Percentiles rank a stretch among this genome's conserved stretches.
These are phyloP conservation scores for Temnothorax curvispinosus DNA, from an alignment of 1,140 invertebrate genomes.

Conservation along the genomic window DNA sequence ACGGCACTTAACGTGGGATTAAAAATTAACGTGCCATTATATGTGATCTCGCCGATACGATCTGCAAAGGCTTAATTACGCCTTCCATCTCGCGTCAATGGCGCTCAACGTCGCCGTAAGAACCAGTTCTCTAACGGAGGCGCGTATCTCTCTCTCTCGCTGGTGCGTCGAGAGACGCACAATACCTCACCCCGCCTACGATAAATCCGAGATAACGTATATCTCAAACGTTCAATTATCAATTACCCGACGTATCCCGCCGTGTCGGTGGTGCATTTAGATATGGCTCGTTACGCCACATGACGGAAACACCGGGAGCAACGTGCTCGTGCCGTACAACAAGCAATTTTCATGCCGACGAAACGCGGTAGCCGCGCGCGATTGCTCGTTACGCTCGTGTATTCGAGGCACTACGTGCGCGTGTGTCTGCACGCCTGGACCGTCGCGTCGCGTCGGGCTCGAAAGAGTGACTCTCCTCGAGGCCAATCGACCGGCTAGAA, in stretches of 20 bases:
- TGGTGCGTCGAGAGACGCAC: background rate
- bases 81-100: slow-evolving; percentile 33
- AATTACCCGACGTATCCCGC: slow-evolving; percentile 63
- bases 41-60: background rate
- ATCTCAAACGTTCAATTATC: slow-evolving; percentile 66
- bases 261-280: slow-evolving; percentile 2
- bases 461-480: slow-evolving; percentile 57
- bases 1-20: background rate
- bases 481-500: slow-evolving; percentile 72
- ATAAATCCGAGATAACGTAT: slow-evolving; percentile 55
- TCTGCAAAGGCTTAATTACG: slow-evolving; percentile 48
- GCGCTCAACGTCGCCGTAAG: slow-evolving; percentile 11
- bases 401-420: slow-evolving; percentile 6
- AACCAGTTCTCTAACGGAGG: slow-evolving; percentile 42
- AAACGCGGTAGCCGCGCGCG: slow-evolving; percentile 58
- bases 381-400: slow-evolving; percentile 50
- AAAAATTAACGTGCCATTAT: slow-evolving; percentile 18
- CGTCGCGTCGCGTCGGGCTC: slow-evolving; percentile 26
- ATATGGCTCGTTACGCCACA: slow-evolving; percentile 50
- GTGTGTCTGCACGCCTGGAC: slow-evolving; percentile 29
- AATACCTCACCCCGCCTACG: slow-evolving; percentile 32
- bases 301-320: slow-evolving; percentile 50
- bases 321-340: slow-evolving; percentile 50
- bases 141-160: background rate
- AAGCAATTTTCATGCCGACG: slow-evolving; percentile 60